Evolutionary conservation across 2,113 vertebrate species (phyloP).

Genomic region (Tangachromis dhanisi): DNA sequence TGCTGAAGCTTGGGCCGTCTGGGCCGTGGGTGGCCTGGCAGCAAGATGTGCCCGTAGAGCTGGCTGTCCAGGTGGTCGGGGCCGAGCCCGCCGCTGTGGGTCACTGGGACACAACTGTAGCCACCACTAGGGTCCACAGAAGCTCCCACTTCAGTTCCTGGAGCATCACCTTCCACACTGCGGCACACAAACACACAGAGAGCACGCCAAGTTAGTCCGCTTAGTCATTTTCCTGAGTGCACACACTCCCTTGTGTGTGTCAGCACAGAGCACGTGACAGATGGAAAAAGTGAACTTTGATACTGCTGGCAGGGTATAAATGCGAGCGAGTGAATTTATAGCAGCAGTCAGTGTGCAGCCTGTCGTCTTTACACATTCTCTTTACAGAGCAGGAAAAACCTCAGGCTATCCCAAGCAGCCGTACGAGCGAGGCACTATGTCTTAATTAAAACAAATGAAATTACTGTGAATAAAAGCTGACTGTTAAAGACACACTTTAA

Average conservation of each 20-base stretch:
- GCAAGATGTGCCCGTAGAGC: slow-evolving; percentile 76
- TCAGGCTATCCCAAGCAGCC: neutral
- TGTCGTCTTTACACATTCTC: neutral
- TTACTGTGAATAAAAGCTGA: neutral
- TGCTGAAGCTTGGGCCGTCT: slow-evolving; percentile 91
- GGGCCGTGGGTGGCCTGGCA: slow-evolving; percentile 76
- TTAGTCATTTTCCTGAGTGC: slow-evolving; percentile 1
- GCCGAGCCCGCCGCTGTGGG: slow-evolving; percentile 73
- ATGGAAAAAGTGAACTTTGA: slow-evolving; percentile 32
- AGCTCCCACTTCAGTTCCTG: slow-evolving; percentile 79
- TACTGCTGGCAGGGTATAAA: slow-evolving; percentile 24
- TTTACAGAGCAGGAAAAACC: neutral
- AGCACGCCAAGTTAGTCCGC: neutral
- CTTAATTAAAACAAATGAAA: neutral
- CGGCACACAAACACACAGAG: slow-evolving; percentile 8
- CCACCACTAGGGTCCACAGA: slow-evolving; percentile 78
- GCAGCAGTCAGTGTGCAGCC: neutral
- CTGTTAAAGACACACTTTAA: neutral
- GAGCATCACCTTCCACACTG: slow-evolving; percentile 92
- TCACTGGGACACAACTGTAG: slow-evolving; percentile 81
- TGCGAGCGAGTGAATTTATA: slow-evolving; percentile 13
- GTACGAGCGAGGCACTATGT: neutral
- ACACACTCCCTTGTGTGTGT: neutral
- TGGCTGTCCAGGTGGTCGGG: slow-evolving; percentile 79
- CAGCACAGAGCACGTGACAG: slow-evolving; percentile 13